Evolutionary conservation across 2,113 vertebrate species (phyloP), one percentile per base, ranked within the genome.

Genomic region (Aptenodytes patagonicus): DNA sequence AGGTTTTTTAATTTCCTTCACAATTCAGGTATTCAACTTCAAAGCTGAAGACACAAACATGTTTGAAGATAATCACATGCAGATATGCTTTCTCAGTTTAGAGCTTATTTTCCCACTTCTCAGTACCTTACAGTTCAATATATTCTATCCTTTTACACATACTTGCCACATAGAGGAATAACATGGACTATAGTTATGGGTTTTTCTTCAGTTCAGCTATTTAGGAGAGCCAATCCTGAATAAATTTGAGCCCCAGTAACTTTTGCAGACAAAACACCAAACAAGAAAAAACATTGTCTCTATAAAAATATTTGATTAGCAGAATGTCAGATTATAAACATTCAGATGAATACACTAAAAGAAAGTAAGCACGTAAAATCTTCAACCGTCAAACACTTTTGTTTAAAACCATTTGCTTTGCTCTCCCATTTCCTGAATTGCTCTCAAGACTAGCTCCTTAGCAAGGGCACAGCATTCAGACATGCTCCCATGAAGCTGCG

Each of bases 111-210:
- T 54, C n/a, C 10, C 55, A 16, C 19, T 58, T 66, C 51, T 77
- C 32, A 36, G 26, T n/a, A 46, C 17, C 40, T 57, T 49, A 36
- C 29, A 69, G 11, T 24, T 83, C n/a, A 84, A 93, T 24, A 36
- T 26, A 60, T 60, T 60, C 52, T 52, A 11, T 22, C 21, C 26
- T 90, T 80, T 52, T 40, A 68, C 44, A 77, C 0, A 1, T 34
- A 47, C 26, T 72, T 78, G 47, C 15, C 66, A 25, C 24, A 25
- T 1, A 32, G 28, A 80, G 20, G 8, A 69, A 14, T 17, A 79
- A 58, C n/a, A 62, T 4, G 31, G 46, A 85, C 19, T 76, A 46
- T 0, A 55, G 13, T 42, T 55, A 55, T 0, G 2, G 7, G 10
- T 4, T 55, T 89, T 80, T 38, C 46, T 69, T 79, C 44, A 34